Conservation (phyloP, 2,797 vertebrate species). For the Chelidonichthys spinosus region DNA sequence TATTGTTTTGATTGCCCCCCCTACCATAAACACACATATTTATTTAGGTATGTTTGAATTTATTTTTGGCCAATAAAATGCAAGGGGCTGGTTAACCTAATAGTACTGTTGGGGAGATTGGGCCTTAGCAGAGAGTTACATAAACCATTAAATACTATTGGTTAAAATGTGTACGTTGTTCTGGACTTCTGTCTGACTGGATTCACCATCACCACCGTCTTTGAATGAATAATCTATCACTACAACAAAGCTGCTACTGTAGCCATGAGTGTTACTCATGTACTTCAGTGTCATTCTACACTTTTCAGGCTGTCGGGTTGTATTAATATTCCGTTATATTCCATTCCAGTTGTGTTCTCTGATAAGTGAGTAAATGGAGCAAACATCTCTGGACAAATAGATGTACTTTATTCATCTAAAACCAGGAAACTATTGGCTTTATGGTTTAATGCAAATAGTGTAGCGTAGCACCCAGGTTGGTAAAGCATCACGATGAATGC, state of each 20-base stretch:
- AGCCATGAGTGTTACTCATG: not conserved
- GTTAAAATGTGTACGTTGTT: conserved; percentile 77
- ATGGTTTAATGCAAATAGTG: conserved; percentile 1
- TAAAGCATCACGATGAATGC: not conserved
- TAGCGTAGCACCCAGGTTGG: not conserved
- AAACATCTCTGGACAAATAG: not conserved
- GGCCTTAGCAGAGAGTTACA: conserved; percentile 85
- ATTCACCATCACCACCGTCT: conserved; percentile 11
- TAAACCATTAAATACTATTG: conserved; percentile 90
- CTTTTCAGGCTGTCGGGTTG: not conserved
- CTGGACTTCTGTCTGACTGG: conserved; percentile 40
- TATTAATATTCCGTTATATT: not conserved
- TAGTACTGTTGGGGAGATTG: conserved; percentile 77
- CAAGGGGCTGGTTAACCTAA: conserved; percentile 82
- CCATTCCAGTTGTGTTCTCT: not conserved
- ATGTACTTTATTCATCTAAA: too few species aligned
- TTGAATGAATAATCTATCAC: not conserved
- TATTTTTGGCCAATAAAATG: conserved; percentile 82
- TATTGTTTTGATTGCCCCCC: conserved; percentile 64
- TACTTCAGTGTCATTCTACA: not conserved
- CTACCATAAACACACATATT: conserved; percentile 81
- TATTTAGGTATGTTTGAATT: conserved; percentile 88
- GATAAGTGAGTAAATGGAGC: not conserved
- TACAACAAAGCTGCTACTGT: not conserved
- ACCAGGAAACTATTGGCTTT: not conserved